Percentiles rank a stretch among this genome's conserved stretches.
Evolutionary conservation across 2,888 invertebrate species (phyloP).

Genomic region (Ditula angustiorana): DNA sequence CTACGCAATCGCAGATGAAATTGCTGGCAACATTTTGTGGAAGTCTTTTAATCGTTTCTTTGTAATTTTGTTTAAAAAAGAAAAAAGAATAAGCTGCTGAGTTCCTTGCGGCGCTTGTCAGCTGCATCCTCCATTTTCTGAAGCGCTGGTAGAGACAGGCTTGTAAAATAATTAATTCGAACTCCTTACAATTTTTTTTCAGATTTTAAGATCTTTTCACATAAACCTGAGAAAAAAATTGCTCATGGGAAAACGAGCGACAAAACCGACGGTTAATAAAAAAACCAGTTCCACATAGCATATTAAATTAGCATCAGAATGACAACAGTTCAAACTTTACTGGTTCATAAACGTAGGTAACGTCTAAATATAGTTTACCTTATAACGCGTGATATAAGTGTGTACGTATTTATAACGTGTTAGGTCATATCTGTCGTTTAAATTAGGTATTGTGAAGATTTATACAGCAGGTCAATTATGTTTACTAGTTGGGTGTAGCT

Average conservation of each 20-base stretch:
- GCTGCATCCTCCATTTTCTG: too few relatives aligned
- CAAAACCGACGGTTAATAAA: not conserved
- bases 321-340: constrained; percentile 25
- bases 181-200: too few relatives aligned
- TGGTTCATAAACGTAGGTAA: constrained; percentile 23
- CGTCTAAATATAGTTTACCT: constrained; percentile 38
- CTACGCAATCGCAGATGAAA: too few relatives aligned
- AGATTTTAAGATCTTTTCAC: too few relatives aligned
- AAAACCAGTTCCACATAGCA: constrained; percentile 22
- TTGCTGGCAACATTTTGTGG: too few relatives aligned
- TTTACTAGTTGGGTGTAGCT: not conserved
- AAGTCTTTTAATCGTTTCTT: too few relatives aligned
- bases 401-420: too few relatives aligned
- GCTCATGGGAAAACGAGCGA: not conserved
- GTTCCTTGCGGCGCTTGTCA: too few relatives aligned
- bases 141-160: too few relatives aligned
- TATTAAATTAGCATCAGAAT: constrained; percentile 19
- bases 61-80: too few relatives aligned
- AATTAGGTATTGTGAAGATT: constrained; percentile 6
- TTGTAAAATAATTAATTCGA: too few relatives aligned
- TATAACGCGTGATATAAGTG: constrained; percentile 8
- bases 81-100: too few relatives aligned
- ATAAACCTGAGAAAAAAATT: not conserved
- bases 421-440: constrained; percentile 19
- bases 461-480: not conserved